phyloP scores from a whole-genome alignment of 2,888 invertebrate genomes.

The Pogonocherus hispidulus region DNA sequence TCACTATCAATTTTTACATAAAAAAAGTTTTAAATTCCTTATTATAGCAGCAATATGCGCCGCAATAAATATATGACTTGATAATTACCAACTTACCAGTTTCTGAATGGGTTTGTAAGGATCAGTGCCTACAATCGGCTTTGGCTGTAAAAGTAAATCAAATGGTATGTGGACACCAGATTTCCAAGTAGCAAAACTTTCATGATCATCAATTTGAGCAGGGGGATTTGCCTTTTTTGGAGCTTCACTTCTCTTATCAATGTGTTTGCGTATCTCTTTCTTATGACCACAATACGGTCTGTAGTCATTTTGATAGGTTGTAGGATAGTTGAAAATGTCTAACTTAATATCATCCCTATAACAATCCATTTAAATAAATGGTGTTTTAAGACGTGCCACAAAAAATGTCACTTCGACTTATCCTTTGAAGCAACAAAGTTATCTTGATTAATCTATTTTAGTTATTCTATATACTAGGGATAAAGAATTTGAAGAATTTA shows the following conservation, averaged over 20 bases:
- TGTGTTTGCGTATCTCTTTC: conserved; percentile 39
- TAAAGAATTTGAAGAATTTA: too few relatives aligned
- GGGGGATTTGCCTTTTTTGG: conserved; percentile 45
- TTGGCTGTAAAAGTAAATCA: conserved; percentile 59
- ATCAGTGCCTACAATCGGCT: conserved; percentile 58
- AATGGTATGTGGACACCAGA: conserved; percentile 60
- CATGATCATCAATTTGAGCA: conserved; percentile 53
- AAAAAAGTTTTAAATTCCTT: too few relatives aligned
- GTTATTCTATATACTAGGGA: too few relatives aligned
- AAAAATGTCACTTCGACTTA: too few relatives aligned
- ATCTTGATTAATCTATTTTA: too few relatives aligned
- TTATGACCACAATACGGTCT: conserved; percentile 46
- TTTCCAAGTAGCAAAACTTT: conserved; percentile 58
- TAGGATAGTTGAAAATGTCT: conserved; percentile 55
- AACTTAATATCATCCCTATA: conserved; percentile 55
- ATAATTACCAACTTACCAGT: conserved; percentile 42
- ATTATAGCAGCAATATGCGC: too few relatives aligned
- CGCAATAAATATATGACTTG: too few relatives aligned
- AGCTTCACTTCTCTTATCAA: conserved; percentile 47
- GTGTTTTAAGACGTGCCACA: neutral
- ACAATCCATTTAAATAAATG: conserved; percentile 43
- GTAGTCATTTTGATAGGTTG: conserved; percentile 61
- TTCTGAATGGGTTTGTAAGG: conserved; percentile 53
- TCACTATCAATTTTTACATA: too few relatives aligned
- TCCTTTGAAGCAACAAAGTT: too few relatives aligned